Percentiles rank a stretch among this genome's conserved stretches.
phyloP scores from a whole-genome alignment of 2,888 invertebrate species.

The Cancer borealis region DNA sequence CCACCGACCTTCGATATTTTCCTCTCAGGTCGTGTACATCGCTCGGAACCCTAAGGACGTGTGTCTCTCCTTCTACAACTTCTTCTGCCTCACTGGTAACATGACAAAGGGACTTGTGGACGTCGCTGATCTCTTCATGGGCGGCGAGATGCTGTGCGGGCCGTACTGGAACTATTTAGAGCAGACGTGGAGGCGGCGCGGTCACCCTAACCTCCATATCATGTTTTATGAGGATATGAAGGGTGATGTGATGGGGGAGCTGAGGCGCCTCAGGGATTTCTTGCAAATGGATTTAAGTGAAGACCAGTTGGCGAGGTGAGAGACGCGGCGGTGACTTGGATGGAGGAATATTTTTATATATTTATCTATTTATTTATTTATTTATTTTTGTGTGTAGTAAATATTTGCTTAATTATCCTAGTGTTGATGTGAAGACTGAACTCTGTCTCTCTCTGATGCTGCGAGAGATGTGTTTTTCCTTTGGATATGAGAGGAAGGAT shows the following conservation, averaged over 20 bases:
- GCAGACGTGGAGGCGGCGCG: constrained; percentile 18
- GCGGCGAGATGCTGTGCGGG: not conserved
- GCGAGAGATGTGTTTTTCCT: no score
- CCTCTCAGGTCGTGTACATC: constrained; percentile 29
- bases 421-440: no score
- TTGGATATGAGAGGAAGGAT: no score
- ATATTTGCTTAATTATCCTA: no score
- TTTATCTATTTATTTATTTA: no score
- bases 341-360: no score
- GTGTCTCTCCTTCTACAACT: constrained; percentile 39
- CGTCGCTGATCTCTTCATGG: constrained; percentile 34
- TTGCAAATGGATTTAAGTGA: no score
- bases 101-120: not conserved
- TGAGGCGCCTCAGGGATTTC: not conserved
- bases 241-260: not conserved
- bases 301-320: no score
- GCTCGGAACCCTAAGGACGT: constrained; percentile 52
- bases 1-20: not conserved
- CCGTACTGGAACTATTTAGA: not conserved
- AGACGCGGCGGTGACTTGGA: no score
- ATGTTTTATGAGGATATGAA: constrained; percentile 57
- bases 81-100: not conserved
- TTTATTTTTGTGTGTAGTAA: no score
- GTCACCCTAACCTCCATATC: constrained; percentile 12
- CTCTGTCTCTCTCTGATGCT: no score